A percentile compares a stretch with the other conserved stretches of the same genome.
phyloP scores from a whole-genome alignment of 2,113 vertebrate species.

The Erythrocercus mccallii region DNA sequence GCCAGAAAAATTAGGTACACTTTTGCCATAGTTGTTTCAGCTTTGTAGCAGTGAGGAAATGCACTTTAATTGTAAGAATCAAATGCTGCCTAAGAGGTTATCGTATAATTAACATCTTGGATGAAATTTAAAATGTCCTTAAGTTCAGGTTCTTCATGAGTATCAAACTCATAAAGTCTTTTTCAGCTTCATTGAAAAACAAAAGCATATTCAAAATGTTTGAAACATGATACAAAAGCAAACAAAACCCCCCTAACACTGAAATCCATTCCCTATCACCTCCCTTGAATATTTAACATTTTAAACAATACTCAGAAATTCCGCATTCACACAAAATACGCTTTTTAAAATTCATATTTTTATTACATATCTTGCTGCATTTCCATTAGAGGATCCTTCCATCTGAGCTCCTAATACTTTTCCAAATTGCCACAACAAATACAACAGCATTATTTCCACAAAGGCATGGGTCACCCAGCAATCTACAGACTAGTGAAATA shows the following conservation, averaged over 20 bases:
- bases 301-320: background rate
- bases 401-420: background rate
- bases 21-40: background rate
- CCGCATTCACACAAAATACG: background rate
- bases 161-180: background rate
- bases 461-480: background rate
- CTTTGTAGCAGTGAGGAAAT: background rate
- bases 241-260: fast-evolving
- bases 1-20: background rate
- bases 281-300: background rate
- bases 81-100: background rate
- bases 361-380: background rate
- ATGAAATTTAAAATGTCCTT: background rate
- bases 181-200: background rate
- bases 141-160: background rate
- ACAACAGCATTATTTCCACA: background rate
- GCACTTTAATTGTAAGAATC: background rate
- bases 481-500: background rate
- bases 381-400: background rate
- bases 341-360: background rate
- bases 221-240: background rate
- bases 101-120: background rate
- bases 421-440: background rate
- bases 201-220: background rate
- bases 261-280: background rate